Base-by-base conservation (phyloP, 2,888 invertebrate genomes). In the Malacosoma neustria region DNA sequence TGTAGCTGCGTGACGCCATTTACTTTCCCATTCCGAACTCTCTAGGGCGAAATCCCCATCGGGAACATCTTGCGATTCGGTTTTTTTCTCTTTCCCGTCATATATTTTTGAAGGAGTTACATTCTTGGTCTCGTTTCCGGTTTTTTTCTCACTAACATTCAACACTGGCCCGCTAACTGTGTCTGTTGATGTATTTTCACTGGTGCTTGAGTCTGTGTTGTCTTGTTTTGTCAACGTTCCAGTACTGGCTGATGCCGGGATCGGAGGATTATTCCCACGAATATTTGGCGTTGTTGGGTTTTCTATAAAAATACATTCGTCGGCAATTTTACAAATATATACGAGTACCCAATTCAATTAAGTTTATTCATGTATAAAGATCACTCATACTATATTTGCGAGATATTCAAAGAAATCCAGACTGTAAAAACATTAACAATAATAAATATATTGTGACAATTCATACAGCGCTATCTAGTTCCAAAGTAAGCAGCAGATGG, bases 1-100 rank as follows among this genome's bases (percentile, higher is more conserved):
- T 3, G 58, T 57, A 1, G 68, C 45, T 11, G 61, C 57, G 41
- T 86, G 87, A 9, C 67, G 54, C 75, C 84, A 81, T 33, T 54
- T 53, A 15, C 29, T 22, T 22, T 22, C 33, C 38, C 45, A n/a
- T 33, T 39, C 22, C 22, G 9, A 22, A 22, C 9, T 22, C 9
- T 22, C 22, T 9, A 22, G 3, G 9, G 22, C 22, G 22, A 7
- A 7, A 22, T 22, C 22, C 22, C 22, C 22, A 22, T 22, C 22
- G 3, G 22, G 22, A 22, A 22, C 9, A 22, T 22, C 22, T 9
- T 22, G 6, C 22, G 6, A 7, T 22, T 22, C 22, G 9, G 6
- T 22, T 22, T 9, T 22, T 22, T 5, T 22, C 9, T 22, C 22
- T 22, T 22, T 22, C 6, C 6, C 9, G 9, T 22, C 9, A 6